phyloP scores from a whole-genome alignment of 2,888 invertebrate genomes.

The Microctonus aethiopoides region DNA sequence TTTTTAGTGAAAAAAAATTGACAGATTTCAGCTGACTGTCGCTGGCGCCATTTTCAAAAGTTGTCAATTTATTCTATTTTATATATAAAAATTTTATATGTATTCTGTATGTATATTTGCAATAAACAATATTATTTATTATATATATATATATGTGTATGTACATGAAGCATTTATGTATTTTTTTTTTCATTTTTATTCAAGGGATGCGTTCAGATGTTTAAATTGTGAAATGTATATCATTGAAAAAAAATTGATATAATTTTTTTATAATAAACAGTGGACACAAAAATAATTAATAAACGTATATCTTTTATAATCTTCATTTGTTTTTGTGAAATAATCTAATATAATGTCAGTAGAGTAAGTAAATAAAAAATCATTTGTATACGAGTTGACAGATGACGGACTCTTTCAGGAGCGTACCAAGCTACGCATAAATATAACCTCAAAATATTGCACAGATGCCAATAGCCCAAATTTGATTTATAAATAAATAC shows the following conservation, averaged over 20 bases:
- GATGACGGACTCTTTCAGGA: constrained; percentile 12
- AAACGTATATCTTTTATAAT: no score
- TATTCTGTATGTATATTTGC: no score
- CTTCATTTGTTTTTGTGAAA: no score
- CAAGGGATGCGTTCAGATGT: constrained; percentile 8
- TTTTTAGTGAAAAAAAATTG: background rate
- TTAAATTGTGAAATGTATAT: no score
- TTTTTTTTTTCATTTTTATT: background rate
- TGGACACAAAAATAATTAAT: background rate
- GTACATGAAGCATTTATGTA: no score
- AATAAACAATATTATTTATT: no score
- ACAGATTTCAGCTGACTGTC: constrained; percentile 36
- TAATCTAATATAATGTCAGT: no score
- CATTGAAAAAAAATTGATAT: background rate
- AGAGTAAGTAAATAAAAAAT: background rate
- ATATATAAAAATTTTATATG: no score
- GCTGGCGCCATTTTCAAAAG: constrained; percentile 7
- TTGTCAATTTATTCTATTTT: background rate
- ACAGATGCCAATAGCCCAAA: no score
- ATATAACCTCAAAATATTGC: background rate
- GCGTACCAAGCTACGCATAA: background rate
- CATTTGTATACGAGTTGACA: constrained; percentile 15
- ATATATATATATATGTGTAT: no score
- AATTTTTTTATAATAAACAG: background rate
- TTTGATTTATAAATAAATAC: no score